Conservation (phyloP, 1,140 invertebrate genomes). For the Sminthurides bifidus region DNA sequence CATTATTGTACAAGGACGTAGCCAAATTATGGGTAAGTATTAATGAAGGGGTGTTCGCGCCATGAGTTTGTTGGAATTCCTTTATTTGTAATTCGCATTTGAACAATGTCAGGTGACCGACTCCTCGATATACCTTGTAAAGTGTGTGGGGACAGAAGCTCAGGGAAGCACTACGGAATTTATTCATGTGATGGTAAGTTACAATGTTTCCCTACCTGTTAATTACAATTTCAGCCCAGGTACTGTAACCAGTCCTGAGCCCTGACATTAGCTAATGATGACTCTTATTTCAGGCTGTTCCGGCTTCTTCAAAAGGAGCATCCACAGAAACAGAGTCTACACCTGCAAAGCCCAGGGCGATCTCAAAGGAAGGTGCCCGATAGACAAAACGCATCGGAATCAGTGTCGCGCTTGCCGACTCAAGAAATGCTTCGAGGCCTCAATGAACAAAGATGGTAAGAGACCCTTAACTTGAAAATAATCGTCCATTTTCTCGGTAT, state of each 20-base stretch:
- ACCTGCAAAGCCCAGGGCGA: constrained; percentile 91
- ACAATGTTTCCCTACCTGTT: constrained; percentile 1
- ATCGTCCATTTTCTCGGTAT: background rate
- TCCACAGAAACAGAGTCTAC: constrained; percentile 87
- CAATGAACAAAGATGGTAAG: constrained; percentile 99
- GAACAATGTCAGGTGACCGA: constrained; percentile 83
- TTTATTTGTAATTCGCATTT: too few relatives aligned
- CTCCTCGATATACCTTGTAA: constrained; percentile 90
- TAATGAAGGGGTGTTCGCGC: too few relatives aligned
- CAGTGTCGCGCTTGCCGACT: constrained; percentile 92
- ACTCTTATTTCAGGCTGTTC: constrained; percentile 63
- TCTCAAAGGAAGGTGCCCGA: constrained; percentile 81
- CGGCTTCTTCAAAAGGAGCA: constrained; percentile 93
- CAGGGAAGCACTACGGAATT: constrained; percentile 93
- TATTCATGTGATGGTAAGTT: constrained; percentile 89
- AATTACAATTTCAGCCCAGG: background rate
- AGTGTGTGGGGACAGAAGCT: constrained; percentile 90
- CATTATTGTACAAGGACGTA: too few relatives aligned
- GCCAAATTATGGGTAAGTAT: too few relatives aligned
- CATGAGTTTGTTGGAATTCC: too few relatives aligned
- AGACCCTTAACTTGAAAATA: constrained; percentile 6
- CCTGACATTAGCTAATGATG: background rate
- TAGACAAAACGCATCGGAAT: constrained; percentile 94
- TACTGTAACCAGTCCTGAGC: background rate
- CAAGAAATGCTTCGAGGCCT: constrained; percentile 90